Percentiles rank a stretch among this genome's conserved stretches.
Evolutionary conservation across 2,888 invertebrate species (phyloP).

Genomic region (Nineta flava): DNA sequence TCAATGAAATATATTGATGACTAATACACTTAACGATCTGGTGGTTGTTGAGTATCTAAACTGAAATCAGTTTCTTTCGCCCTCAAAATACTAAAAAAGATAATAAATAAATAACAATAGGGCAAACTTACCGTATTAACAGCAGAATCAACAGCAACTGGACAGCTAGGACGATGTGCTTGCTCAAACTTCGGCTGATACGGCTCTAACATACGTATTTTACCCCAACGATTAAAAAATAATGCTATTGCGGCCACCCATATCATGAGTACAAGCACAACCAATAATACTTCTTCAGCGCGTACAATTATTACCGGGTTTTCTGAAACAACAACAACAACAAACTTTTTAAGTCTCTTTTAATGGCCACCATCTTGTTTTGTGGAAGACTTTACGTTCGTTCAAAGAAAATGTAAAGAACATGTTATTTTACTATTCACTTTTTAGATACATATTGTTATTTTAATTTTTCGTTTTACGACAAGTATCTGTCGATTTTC

Average conservation of each 20-base stretch:
- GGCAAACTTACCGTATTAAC: conserved; percentile 6
- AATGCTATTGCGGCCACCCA: conserved; percentile 83
- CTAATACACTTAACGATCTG: too few relatives aligned
- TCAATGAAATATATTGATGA: too few relatives aligned
- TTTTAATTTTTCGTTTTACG: too few relatives aligned
- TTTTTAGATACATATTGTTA: too few relatives aligned
- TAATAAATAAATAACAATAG: not conserved
- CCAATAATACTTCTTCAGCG: conserved; percentile 72
- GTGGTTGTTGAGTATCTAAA: too few relatives aligned
- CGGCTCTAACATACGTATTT: conserved; percentile 82
- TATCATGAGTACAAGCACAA: conserved; percentile 65
- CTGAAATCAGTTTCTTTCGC: too few relatives aligned
- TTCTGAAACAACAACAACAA: conserved; percentile 7
- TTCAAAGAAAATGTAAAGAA: too few relatives aligned
- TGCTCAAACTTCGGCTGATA: conserved; percentile 84
- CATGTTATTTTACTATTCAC: too few relatives aligned
- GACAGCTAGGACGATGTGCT: conserved; percentile 59
- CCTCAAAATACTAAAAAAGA: not conserved
- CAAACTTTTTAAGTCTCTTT: not conserved
- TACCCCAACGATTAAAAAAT: conserved; percentile 90
- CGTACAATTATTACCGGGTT: conserved; percentile 55
- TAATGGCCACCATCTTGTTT: too few relatives aligned
- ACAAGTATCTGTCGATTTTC: too few relatives aligned
- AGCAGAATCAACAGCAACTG: conserved; percentile 24
- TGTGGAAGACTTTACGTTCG: too few relatives aligned